Base-by-base conservation (phyloP, 2,888 invertebrate species). In the Nephrotoma flavescens region DNA sequence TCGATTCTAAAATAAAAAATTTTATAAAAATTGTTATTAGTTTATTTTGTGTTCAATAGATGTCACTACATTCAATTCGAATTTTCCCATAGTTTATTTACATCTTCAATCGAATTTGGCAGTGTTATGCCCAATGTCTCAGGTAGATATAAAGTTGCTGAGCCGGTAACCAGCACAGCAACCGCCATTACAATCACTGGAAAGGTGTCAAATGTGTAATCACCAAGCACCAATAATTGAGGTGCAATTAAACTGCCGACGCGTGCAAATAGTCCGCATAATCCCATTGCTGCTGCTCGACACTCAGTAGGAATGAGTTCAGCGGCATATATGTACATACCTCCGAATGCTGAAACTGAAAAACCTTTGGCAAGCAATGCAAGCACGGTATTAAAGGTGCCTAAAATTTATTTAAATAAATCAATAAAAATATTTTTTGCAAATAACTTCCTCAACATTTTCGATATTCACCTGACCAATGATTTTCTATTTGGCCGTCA, bases 211-310 rank as follows among this genome's bases (percentile, higher is more conserved):
- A 83, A 83, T 19, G 83, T 83, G 19, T 83, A 83, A 41, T 83
- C 83, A 3, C 83, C 41, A 9, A 90, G 87, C 52, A 89, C 88
- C 88, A 91, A 88, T 47, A 91, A 88, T 88, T 92, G 91, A 7
- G 92, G 92, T 41, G 92, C 92, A 41, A 92, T 89, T 52, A 93
- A 90, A 86, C 92, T 92, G 1, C 93, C 93, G 12, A 92, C 89
- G 87, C 92, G 90, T 5, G 92, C 92, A 88, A 92, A 91, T 88
- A 92, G 91, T 0, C 92, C 91, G 89, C 93, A 93, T 11, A 92
- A 89, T 41, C 93, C 93, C 47, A 92, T 88, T 84, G 90, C 91
- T 44, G 90, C 89, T 11, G 90, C 91, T 57, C 92, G 90, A 84
- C 90, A 89, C 86, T 91, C 89, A 1, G 92, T 92, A 41, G 92